Evolutionary conservation across 2,888 invertebrate species (phyloP).

Genomic region (Ceratothoa steindachneri): DNA sequence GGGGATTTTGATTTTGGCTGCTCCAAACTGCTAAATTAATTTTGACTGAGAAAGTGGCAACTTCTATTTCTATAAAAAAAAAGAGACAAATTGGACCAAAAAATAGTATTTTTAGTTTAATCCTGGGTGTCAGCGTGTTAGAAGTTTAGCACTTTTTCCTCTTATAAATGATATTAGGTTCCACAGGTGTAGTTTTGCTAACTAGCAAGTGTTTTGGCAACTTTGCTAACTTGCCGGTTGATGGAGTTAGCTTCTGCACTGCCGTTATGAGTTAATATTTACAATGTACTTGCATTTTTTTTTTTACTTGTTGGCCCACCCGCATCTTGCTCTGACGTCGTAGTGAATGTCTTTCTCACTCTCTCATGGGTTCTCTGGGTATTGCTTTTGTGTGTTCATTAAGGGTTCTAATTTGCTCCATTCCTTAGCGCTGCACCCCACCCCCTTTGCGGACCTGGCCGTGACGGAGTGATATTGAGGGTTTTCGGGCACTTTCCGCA

Average conservation of each 20-base stretch:
- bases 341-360: neutral
- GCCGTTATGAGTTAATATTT: neutral
- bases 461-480: too few relatives aligned
- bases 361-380: too few relatives aligned
- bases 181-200: neutral
- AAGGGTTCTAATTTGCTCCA: too few relatives aligned
- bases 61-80: too few relatives aligned
- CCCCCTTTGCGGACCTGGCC: too few relatives aligned
- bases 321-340: constrained; percentile 3
- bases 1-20: too few relatives aligned
- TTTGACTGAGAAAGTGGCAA: too few relatives aligned
- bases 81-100: neutral
- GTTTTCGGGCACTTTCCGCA: too few relatives aligned
- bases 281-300: neutral
- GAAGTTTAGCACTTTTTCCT: neutral
- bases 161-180: too few relatives aligned
- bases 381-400: too few relatives aligned
- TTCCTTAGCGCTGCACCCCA: too few relatives aligned
- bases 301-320: constrained; percentile 7
- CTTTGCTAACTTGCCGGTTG: neutral
- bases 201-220: neutral
- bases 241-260: neutral
- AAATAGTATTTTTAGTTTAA: neutral
- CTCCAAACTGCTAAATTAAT: too few relatives aligned
- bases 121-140: neutral